Evolutionary conservation across 1,140 invertebrate species (phyloP), one percentile per base, ranked within the genome.

Genomic region (Calliphora vicina): DNA sequence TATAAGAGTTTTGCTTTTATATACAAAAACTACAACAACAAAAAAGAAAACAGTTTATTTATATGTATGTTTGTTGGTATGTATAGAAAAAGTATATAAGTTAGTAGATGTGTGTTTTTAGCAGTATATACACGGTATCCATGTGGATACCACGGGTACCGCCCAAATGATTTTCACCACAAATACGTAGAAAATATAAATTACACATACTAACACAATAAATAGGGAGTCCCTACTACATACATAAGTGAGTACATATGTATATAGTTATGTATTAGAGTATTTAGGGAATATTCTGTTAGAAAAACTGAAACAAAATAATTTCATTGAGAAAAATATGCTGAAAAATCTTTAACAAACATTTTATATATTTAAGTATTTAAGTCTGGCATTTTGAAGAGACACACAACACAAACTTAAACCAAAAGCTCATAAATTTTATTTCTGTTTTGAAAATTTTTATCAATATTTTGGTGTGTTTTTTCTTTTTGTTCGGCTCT

Each of bases 141-240:
- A 84, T 82, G 83, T 82, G 83, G 80, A 84, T 84, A 82, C 83
- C 83, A 81, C 87, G 86, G 88, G 86, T 88, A 86, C 88, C 88
- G 88, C 88, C 88, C 88, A 88, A 84, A 88, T 89, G 87, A 89
- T 89, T 89, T 89, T 83, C 86, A 85, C 82, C 85, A 83, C 76
- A 83, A 84, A 85, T 82, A 82, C 76, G 43, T 80, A 83, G 29
- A 43, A 78, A 42, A 35, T n/a, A 73, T 73, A 26, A 17, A 57
- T n/a, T 61, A 42, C 27, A 76, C 73, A 35, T 42, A 76, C 73
- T 42, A 6, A 74, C 73, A 74, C 73, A 78, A 27, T 27, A 74
- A 25, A 78, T 78, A 78, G 74, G 74, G 74, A 78, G 74, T 78
- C 74, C 74, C 74, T 78, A 78, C 25, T 67, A 23, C n/a, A n/a